Conservation (phyloP, 92 coral and sea anemone species). For the Parazoanthus atlanticus region DNA sequence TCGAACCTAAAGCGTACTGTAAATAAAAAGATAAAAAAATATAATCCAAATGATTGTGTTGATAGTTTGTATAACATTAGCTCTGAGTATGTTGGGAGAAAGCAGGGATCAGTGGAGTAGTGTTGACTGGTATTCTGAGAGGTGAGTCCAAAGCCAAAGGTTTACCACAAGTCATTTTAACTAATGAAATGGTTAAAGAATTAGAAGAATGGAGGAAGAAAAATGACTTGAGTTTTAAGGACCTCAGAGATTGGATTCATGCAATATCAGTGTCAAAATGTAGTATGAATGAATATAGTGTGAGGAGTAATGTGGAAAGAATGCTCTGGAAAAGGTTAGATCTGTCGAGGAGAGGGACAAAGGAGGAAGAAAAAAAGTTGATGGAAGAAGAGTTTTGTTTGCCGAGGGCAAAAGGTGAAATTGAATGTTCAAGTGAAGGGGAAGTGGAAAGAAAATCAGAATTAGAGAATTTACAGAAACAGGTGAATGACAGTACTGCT, state of each 20-base stretch:
- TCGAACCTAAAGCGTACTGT: neutral
- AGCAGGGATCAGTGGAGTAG: neutral
- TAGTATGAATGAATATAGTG: constrained; percentile 11
- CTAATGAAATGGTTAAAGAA: constrained; percentile 7
- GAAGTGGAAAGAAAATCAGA: neutral
- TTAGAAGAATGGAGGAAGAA: constrained; percentile 27
- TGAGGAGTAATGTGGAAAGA: constrained; percentile 4
- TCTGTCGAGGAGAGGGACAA: constrained; percentile 4
- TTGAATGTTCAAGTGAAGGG: neutral
- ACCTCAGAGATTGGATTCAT: neutral
- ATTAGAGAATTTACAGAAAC: constrained; percentile 7
- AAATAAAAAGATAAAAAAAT: neutral
- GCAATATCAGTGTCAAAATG: neutral
- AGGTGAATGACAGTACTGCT: neutral
- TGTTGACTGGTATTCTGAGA: neutral
- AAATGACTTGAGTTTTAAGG: neutral
- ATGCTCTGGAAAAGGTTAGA: constrained; percentile 12
- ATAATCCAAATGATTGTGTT: neutral
- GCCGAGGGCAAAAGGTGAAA: neutral
- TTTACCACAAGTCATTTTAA: neutral
- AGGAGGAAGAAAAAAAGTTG: neutral
- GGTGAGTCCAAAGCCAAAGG: neutral
- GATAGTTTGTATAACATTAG: neutral
- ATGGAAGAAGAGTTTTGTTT: constrained; percentile 20
- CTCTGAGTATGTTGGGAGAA: constrained; percentile 9